Evolutionary conservation across 2,888 invertebrate species (phyloP), one percentile per base, ranked within the genome.

Genomic region (Halictus ligatus): DNA sequence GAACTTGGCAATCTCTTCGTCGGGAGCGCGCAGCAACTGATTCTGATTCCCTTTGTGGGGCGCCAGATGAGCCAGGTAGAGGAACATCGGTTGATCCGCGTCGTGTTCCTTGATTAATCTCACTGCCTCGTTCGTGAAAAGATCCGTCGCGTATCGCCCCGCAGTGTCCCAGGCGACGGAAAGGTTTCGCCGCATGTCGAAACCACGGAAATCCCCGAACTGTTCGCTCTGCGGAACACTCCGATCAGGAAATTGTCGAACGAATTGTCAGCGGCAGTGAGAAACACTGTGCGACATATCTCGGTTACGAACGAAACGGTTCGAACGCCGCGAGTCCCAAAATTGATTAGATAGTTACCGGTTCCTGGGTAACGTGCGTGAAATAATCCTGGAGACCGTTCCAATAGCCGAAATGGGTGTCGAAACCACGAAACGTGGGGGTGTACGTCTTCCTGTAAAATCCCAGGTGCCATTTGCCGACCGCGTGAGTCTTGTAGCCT

Each of bases 381-480:
- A 97, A 98, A 94, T 98, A 98, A 94, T 98, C 98, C 75, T 97
- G 96, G 86, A 96, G 97, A 0, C 98, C 98, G 75, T 97, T 97
- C 95, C 97, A 97, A 95, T 97, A 98, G 18, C 98, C 98, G 91
- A 97, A 97, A 94, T 98, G 98, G 10, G 97, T 96, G 92, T 98
- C 97, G 93, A 98, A 98, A 8, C 98, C 98, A 79, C 98, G 96
- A 80, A 96, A 96, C 3, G 96, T 96, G 0, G 98, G 98, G 3
- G 97, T 96, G 94, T 97, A 98, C 90, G 97, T 97, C 78, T 96
- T 96, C 80, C 96, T 96, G 87, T 97, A 97, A 96, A 97, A 98
- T 2, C 99, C 99, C 83, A 99, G 96, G 94, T 98, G 97, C 99
- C 99, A 99, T 96, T 99, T 99, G 40, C 99, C 99, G 15, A 99